Conservation (phyloP, 2,113 vertebrate species). For the Alethe diademata region DNA sequence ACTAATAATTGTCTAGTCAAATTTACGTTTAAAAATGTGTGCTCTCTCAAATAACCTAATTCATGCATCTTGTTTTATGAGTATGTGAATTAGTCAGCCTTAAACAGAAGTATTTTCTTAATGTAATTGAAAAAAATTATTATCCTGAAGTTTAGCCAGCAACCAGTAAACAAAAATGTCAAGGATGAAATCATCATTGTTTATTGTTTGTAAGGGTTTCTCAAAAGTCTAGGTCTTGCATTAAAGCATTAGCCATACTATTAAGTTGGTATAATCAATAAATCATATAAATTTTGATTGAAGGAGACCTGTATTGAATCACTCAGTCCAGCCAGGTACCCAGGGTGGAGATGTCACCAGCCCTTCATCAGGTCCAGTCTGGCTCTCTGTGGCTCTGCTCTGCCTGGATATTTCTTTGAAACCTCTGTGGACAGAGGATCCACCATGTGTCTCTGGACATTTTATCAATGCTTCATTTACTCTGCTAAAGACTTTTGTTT, state of each 20-base stretch:
- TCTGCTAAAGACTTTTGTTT: not conserved
- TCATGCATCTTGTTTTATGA: not conserved
- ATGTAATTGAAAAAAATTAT: not conserved
- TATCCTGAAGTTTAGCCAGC: not conserved
- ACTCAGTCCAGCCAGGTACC: not conserved
- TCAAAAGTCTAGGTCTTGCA: not conserved
- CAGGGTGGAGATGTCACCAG: not conserved
- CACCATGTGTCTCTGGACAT: rapidly evolving
- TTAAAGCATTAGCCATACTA: not conserved
- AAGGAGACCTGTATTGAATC: not conserved
- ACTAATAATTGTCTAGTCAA: not conserved
- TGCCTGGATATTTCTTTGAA: not conserved
- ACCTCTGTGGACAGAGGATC: not conserved
- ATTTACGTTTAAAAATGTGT: not conserved
- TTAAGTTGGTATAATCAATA: not conserved
- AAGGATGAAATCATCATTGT: not conserved
- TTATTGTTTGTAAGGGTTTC: not conserved
- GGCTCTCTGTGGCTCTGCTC: not conserved
- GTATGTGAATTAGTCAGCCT: not conserved
- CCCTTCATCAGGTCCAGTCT: not conserved
- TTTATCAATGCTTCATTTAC: not conserved
- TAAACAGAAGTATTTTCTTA: not conserved
- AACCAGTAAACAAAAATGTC: not conserved
- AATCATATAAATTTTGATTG: not conserved
- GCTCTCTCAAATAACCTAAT: not conserved